Conservation (phyloP, 2,113 vertebrate species). For the Psettodes erumei region DNA sequence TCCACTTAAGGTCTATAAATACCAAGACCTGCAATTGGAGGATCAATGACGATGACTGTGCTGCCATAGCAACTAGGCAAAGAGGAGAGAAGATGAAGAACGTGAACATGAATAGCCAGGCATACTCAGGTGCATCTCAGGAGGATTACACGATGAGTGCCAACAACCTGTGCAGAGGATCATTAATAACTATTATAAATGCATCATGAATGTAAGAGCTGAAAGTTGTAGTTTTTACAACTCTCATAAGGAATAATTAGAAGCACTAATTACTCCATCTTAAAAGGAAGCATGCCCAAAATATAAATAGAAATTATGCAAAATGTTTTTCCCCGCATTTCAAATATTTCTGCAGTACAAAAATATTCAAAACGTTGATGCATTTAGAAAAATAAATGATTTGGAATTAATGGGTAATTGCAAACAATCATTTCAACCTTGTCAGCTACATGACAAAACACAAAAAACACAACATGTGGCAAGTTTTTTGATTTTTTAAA, state of each 20-base stretch:
- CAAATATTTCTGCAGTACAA: background rate
- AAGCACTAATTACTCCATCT: background rate
- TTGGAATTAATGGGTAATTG: background rate
- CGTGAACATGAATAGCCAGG: conserved; percentile 38
- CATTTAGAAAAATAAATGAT: background rate
- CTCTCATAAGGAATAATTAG: background rate
- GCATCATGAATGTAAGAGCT: background rate
- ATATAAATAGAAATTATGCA: background rate
- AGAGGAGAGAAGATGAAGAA: conserved; percentile 59
- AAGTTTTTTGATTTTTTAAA: background rate
- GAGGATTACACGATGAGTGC: conserved; percentile 37
- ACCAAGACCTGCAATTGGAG: conserved; percentile 76
- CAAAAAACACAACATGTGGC: background rate
- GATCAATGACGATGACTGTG: conserved; percentile 80
- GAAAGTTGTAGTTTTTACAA: background rate
- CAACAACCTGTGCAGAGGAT: background rate
- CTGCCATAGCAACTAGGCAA: conserved; percentile 84
- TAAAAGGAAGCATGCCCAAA: background rate
- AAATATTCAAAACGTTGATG: background rate
- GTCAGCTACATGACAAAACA: background rate
- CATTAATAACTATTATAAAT: background rate
- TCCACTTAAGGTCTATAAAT: conserved; percentile 77
- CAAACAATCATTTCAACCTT: background rate
- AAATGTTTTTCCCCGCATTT: background rate
- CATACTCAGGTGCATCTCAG: conserved; percentile 32